These are phyloP conservation scores for Pocota personata DNA, from an alignment of 2,888 invertebrate species.

Conservation along the genomic window DNA sequence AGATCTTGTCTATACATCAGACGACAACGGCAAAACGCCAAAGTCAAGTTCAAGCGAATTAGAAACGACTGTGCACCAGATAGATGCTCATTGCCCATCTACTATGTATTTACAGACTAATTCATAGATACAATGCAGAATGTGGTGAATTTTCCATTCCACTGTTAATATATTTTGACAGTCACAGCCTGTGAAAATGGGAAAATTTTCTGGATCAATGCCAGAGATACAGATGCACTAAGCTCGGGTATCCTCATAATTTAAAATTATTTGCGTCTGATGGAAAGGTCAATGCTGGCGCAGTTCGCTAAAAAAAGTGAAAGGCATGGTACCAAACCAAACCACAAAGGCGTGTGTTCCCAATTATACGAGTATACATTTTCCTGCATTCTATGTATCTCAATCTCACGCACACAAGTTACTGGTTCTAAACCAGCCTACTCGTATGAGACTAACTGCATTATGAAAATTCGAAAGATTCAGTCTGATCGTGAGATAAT, in stretches of 20 bases:
- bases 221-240: slow-evolving; percentile 35
- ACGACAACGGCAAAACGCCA: slow-evolving; percentile 49
- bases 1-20: slow-evolving; percentile 61
- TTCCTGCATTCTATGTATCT: background rate
- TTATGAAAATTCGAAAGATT: slow-evolving; percentile 48
- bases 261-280: slow-evolving; percentile 9
- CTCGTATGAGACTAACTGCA: slow-evolving; percentile 14
- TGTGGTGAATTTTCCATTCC: slow-evolving; percentile 49
- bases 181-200: background rate
- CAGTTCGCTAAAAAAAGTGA: slow-evolving; percentile 61
- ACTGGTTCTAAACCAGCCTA: slow-evolving; percentile 43
- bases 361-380: slow-evolving; percentile 23
- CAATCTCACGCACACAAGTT: slow-evolving; percentile 29
- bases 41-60: slow-evolving; percentile 63
- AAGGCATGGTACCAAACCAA: slow-evolving; percentile 45
- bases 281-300: slow-evolving; percentile 33
- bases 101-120: slow-evolving; percentile 32
- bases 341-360: slow-evolving; percentile 49
- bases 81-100: background rate
- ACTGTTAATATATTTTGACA: background rate
- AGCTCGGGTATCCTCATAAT: no score
- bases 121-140: slow-evolving; percentile 10
- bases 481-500: slow-evolving; percentile 68
- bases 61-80: background rate
- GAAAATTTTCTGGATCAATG: slow-evolving; percentile 37